Percentiles rank a stretch among this genome's conserved stretches.
These are phyloP conservation scores for Ectemnius cavifrons DNA, from an alignment of 2,888 invertebrate species.

Conservation along the genomic window DNA sequence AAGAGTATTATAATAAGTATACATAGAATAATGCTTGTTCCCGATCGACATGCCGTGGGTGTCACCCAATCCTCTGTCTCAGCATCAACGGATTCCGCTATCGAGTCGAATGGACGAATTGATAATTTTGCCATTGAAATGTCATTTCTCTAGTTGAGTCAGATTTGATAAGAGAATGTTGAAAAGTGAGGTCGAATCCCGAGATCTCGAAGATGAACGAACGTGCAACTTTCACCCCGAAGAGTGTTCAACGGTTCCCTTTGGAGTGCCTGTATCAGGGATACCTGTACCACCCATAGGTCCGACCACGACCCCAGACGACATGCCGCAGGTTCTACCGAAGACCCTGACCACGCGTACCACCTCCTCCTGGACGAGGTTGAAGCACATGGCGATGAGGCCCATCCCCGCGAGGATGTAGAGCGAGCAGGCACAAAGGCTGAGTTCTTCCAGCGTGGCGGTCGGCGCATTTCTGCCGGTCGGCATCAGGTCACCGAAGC, in stretches of 20 bases:
- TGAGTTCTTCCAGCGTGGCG: conserved; percentile 82
- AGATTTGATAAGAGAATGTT: neutral
- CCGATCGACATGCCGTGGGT: conserved; percentile 5
- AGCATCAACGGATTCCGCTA: neutral
- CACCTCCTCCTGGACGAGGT: conserved; percentile 89
- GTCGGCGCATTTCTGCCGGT: conserved; percentile 79
- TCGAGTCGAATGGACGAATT: neutral
- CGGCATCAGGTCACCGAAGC: conserved; percentile 89
- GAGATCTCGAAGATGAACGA: conserved; percentile 5
- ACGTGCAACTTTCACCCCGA: conserved; percentile 32
- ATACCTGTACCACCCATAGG: conserved; percentile 72
- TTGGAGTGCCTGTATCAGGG: conserved; percentile 65
- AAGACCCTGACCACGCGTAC: conserved; percentile 80
- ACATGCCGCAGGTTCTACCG: conserved; percentile 77
- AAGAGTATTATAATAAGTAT: neutral
- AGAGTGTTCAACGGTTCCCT: conserved; percentile 54
- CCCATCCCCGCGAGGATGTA: conserved; percentile 92
- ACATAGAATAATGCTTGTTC: neutral
- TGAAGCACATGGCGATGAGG: conserved; percentile 92
- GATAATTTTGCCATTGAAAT: too few relatives aligned
- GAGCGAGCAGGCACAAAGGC: conserved; percentile 87
- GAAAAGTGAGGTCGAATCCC: neutral
- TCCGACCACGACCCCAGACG: conserved; percentile 72
- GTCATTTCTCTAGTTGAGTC: too few relatives aligned
- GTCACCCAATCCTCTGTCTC: neutral